Percentiles rank a stretch among this genome's conserved stretches.
phyloP scores from a whole-genome alignment of 2,888 invertebrate species.

The Rutpela maculata region DNA sequence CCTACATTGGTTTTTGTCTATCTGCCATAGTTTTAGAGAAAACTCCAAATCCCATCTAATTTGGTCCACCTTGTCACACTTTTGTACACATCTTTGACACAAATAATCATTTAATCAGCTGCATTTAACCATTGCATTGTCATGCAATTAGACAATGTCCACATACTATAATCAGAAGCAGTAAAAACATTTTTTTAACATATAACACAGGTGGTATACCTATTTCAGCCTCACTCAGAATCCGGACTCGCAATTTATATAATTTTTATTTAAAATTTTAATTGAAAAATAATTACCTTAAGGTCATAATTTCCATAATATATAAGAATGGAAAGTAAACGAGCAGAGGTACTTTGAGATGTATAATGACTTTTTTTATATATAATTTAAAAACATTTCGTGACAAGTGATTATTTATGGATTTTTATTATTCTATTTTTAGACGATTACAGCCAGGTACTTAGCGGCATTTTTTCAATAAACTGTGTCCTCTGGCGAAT shows the following conservation, averaged over 20 bases:
- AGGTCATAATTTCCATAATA: conserved; percentile 2
- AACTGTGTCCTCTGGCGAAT: not conserved
- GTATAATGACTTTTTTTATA: not conserved
- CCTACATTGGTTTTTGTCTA: too few relatives aligned
- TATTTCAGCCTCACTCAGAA: not conserved
- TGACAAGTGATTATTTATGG: not conserved
- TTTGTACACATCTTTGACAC: too few relatives aligned
- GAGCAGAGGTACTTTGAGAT: not conserved
- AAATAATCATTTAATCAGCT: too few relatives aligned
- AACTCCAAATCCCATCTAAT: too few relatives aligned
- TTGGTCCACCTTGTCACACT: too few relatives aligned
- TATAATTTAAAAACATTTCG: not conserved
- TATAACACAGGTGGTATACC: not conserved
- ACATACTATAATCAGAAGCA: not conserved
- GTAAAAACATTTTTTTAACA: not conserved
- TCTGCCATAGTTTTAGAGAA: too few relatives aligned
- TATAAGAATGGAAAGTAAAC: not conserved
- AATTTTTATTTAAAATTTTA: not conserved
- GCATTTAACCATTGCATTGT: not conserved
- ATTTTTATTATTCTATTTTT: conserved; percentile 7
- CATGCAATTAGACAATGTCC: not conserved
- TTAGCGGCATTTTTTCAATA: not conserved
- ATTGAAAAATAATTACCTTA: conserved; percentile 1
- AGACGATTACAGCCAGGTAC: not conserved
- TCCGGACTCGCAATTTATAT: not conserved